phyloP scores from a whole-genome alignment of 2,113 vertebrate genomes.

The Ovis aries region DNA sequence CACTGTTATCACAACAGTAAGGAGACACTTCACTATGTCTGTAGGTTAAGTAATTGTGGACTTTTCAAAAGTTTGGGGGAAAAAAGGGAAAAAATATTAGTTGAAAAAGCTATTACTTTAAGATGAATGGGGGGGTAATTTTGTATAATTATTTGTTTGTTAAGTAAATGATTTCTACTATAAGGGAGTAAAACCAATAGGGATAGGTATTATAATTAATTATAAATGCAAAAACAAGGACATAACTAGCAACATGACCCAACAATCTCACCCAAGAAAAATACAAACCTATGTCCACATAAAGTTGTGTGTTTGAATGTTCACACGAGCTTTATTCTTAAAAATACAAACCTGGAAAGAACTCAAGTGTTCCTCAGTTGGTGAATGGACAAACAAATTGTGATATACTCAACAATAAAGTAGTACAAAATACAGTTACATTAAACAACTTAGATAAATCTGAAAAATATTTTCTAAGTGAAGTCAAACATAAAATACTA shows the following conservation, averaged over 20 bases:
- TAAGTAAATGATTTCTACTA: neutral
- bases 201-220: neutral
- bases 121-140: neutral
- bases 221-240: neutral
- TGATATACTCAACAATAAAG: neutral
- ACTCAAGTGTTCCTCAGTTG: neutral
- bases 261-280: neutral
- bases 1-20: neutral
- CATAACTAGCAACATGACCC: neutral
- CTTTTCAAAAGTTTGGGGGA: neutral
- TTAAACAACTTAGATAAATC: neutral
- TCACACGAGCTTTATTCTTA: neutral
- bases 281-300: neutral
- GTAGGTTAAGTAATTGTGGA: neutral
- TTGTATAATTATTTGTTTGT: neutral
- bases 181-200: neutral
- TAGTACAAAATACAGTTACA: neutral
- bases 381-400: neutral
- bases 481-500: neutral
- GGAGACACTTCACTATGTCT: neutral
- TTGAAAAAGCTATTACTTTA: neutral
- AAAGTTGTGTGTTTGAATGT: neutral
- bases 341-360: neutral
- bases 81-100: neutral
- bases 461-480: neutral